Percentiles rank a stretch among this genome's conserved stretches.
Conservation (phyloP, 1,140 invertebrate species). For the Pantala flavescens region DNA sequence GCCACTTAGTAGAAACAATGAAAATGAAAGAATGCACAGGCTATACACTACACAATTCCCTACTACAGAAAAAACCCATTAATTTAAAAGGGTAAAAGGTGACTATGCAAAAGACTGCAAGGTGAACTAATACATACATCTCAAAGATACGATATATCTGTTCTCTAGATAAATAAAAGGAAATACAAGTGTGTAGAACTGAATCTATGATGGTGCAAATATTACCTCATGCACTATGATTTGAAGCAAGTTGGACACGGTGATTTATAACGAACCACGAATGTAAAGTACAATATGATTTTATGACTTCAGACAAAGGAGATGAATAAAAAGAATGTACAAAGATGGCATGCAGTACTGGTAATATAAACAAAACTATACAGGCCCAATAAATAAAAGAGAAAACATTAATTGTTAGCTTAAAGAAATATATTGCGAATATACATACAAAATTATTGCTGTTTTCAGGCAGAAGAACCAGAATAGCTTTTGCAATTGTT, state of each 20-base stretch:
- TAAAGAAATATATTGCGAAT: background rate
- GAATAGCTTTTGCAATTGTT: slow-evolving; percentile 11
- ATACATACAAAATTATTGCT: slow-evolving; percentile 1
- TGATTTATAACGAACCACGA: background rate
- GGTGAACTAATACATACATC: background rate
- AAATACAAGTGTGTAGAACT: too few relatives aligned
- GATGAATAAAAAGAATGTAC: background rate
- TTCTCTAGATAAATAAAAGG: background rate
- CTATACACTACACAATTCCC: background rate
- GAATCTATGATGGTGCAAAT: background rate
- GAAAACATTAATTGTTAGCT: slow-evolving; percentile 11
- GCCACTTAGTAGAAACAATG: background rate
- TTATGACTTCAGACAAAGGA: background rate
- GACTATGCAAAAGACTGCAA: background rate
- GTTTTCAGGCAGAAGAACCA: slow-evolving; percentile 15
- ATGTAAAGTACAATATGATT: background rate
- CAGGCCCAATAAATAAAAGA: slow-evolving; percentile 9
- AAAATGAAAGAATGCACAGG: background rate
- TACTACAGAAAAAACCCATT: background rate
- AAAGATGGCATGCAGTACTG: background rate
- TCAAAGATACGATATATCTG: background rate
- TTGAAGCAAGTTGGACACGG: background rate
- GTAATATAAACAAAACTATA: background rate
- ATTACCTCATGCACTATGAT: background rate
- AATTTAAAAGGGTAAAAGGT: background rate